A percentile compares a stretch with the other conserved stretches of the same genome.
These are phyloP conservation scores for Crotalus viridis DNA, from an alignment of 2,113 vertebrate genomes.

Conservation along the genomic window DNA sequence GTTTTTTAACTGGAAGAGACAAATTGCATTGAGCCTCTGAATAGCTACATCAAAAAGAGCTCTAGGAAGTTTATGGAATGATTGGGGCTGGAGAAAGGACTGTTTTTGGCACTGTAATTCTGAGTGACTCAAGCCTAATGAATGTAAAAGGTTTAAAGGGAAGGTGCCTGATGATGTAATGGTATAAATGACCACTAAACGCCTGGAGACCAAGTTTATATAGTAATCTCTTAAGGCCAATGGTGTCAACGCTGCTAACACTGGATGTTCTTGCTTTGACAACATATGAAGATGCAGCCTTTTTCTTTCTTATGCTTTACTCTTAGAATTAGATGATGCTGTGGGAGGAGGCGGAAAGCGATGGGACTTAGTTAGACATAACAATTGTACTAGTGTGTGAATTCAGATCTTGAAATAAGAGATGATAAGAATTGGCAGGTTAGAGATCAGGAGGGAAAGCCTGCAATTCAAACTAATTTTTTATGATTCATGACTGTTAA, in stretches of 20 bases:
- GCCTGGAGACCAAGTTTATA: not conserved
- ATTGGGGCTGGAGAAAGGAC: constrained; percentile 30
- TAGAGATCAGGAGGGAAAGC: no score
- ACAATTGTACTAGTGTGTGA: no score
- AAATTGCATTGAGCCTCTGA: constrained; percentile 67
- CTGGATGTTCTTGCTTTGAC: no score
- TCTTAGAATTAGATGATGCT: no score
- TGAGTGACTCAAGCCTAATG: constrained; percentile 21
- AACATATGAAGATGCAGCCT: no score
- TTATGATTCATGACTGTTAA: no score
- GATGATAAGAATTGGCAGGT: no score
- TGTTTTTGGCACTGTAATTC: not conserved
- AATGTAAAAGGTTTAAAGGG: constrained; percentile 29
- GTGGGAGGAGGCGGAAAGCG: no score
- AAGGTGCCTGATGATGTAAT: constrained; percentile 32
- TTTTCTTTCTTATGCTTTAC: no score
- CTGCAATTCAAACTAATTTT: no score
- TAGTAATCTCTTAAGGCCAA: not conserved
- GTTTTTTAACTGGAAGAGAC: constrained; percentile 83
- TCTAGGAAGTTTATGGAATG: constrained; percentile 50
- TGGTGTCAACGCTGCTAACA: not conserved
- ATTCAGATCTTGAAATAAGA: no score
- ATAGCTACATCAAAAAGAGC: constrained; percentile 68
- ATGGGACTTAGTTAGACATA: no score
- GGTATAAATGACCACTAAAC: constrained; percentile 27